phyloP scores from a whole-genome alignment of 2,113 vertebrate species.

The Spermophilus dauricus region DNA sequence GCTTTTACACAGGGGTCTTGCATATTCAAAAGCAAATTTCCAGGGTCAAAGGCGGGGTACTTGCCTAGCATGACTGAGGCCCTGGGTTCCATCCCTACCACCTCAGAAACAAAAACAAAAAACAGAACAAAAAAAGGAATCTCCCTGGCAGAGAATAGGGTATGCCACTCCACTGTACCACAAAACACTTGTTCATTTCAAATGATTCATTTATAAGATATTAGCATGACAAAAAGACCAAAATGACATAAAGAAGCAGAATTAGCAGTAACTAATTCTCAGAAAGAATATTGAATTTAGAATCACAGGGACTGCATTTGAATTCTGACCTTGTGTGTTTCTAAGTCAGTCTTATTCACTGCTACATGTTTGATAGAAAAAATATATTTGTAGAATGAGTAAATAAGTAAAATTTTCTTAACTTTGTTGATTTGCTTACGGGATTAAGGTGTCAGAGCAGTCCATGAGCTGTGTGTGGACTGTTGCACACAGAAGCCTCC shows the following conservation, averaged over 20 bases:
- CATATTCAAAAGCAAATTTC: background rate
- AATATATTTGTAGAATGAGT: background rate
- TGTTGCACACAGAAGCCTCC: too few relatives aligned
- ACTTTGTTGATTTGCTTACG: background rate
- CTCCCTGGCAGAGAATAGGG: background rate
- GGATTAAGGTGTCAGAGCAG: background rate
- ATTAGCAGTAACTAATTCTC: background rate
- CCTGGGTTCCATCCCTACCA: background rate
- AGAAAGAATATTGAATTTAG: background rate
- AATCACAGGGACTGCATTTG: background rate
- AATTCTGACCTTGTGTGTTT: background rate
- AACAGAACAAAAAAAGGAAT: background rate
- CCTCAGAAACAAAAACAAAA: background rate
- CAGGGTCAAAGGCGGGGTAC: background rate
- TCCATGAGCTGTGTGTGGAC: too few relatives aligned
- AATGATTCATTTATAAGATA: conserved; percentile 16
- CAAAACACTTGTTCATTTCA: conserved; percentile 6
- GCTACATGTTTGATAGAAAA: background rate
- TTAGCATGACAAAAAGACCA: background rate
- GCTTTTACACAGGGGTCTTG: background rate
- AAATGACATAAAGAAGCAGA: background rate
- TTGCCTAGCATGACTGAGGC: background rate
- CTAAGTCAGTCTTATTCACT: background rate
- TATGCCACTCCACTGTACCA: background rate
- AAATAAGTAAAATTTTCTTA: background rate